phyloP scores from a whole-genome alignment of 2,888 invertebrate species.

The Parascotia fuliginaria region DNA sequence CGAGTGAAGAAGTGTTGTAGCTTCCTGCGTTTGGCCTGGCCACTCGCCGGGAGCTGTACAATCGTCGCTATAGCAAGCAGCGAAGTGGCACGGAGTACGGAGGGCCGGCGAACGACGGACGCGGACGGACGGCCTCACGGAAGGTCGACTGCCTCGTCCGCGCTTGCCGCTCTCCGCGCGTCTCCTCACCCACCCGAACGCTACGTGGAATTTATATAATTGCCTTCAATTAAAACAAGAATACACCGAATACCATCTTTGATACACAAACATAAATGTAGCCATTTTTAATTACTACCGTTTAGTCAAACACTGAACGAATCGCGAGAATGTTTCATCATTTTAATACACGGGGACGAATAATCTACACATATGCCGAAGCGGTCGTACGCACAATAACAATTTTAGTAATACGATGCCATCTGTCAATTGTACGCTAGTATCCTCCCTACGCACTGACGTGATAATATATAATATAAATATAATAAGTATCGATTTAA shows the following conservation, averaged over 20 bases:
- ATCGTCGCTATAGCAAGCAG: conserved; percentile 48
- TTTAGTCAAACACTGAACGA: conserved; percentile 35
- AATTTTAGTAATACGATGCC: conserved; percentile 20
- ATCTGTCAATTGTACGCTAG: conserved; percentile 28
- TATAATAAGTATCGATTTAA: no score
- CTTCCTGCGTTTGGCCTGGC: conserved; percentile 38
- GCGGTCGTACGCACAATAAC: conserved; percentile 28
- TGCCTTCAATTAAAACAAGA: conserved; percentile 81
- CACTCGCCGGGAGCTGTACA: conserved; percentile 35
- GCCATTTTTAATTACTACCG: conserved; percentile 42
- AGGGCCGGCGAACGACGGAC: conserved; percentile 49
- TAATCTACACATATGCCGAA: conserved; percentile 51
- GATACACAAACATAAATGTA: conserved; percentile 47
- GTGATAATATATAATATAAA: no score
- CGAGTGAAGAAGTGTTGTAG: conserved; percentile 31
- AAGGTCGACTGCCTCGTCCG: conserved; percentile 78
- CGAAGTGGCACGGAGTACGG: conserved; percentile 76
- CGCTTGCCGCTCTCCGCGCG: conserved; percentile 43
- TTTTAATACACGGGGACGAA: conserved; percentile 49
- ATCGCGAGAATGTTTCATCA: conserved; percentile 41
- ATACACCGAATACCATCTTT: conserved; percentile 64
- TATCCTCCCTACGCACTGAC: conserved; percentile 14
- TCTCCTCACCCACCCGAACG: conserved; percentile 56
- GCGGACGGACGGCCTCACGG: conserved; percentile 78
- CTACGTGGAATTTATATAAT: conserved; percentile 84